Evolutionary conservation across 2,113 vertebrate species (phyloP).

Genomic region (Menidia beryllina): DNA sequence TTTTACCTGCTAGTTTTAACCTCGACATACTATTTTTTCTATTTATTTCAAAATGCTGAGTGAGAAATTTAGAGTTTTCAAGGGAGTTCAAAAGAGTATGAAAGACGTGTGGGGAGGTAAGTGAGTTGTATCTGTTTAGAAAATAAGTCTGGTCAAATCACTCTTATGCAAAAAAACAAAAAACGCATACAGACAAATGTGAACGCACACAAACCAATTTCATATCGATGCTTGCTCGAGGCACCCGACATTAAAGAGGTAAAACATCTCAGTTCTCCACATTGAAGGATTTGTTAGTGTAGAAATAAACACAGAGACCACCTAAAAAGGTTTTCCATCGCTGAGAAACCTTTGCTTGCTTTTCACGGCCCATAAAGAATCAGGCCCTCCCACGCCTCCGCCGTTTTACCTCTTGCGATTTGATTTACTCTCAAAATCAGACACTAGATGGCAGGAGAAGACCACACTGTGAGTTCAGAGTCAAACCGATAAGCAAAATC

Average conservation of each 20-base stretch:
- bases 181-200: background rate
- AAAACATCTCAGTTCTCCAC: background rate
- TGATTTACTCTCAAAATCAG: conserved; percentile 31
- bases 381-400: background rate
- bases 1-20: too few species aligned
- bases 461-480: conserved; percentile 29
- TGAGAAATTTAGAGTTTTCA: too few species aligned
- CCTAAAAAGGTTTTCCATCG: conserved; percentile 4
- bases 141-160: conserved; percentile 61
- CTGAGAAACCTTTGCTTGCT: background rate
- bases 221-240: conserved; percentile 4
- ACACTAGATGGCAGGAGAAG: conserved; percentile 73
- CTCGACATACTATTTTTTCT: too few species aligned
- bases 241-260: conserved; percentile 2
- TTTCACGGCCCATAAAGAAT: background rate
- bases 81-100: too few species aligned
- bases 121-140: conserved; percentile 27
- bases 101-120: background rate
- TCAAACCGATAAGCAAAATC: background rate
- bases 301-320: background rate
- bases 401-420: background rate
- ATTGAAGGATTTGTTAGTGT: background rate
- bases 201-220: conserved; percentile 16
- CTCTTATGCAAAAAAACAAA: background rate
- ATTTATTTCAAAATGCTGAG: too few species aligned